Evolutionary conservation across 1,140 invertebrate species (phyloP), one percentile per base, ranked within the genome.

Genomic region (Hermatobates lingyangjiaoensis): DNA sequence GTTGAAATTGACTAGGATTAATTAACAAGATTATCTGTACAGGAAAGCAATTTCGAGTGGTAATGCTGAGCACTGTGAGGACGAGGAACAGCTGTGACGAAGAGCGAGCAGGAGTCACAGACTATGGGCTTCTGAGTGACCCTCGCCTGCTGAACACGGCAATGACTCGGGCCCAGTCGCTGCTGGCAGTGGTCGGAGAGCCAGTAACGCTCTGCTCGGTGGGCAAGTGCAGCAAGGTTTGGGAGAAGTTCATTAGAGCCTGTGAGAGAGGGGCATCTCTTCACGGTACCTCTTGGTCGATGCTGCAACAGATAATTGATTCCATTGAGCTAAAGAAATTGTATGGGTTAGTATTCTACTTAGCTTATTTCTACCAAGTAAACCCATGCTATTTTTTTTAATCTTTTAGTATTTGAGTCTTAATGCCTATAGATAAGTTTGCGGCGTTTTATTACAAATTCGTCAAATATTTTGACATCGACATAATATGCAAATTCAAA

Each of bases 171-270:
- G 87, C 87, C 0, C 85, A 87, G 64, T 85, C 81, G 58, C 62
- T 90, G n/a, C 83, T 92, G 0, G 83, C 83, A 1, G 83, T 89
- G 5, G 83, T 91, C 3, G 87, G 87, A 1, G 87, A 91, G 68
- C 87, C 87, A 0, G 74, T 90, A 0, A 83, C 86, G 1, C 65
- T 91, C 0, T 85, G 85, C 55, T 83, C 86, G 0, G 75, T 87
- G 38, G 87, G 87, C 20, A 75, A 81, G 46, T 91, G 87, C 66
- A 75, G 83, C 69, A 75, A 56, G 20, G 74, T 88, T 0, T 90
- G 87, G 87, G 82, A 85, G 59, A 72, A 78, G 48, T 90, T 85
- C 60, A 73, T 90, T 40, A 73, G 79, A 46, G 76, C 78, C 39
- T 84, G 81, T 60, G 71, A 80, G 57, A 69, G 80, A 58, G 77